Evolutionary conservation across 2,113 vertebrate genomes (phyloP), one percentile per base, ranked within the genome.

Genomic region (Crotalus tigris): DNA sequence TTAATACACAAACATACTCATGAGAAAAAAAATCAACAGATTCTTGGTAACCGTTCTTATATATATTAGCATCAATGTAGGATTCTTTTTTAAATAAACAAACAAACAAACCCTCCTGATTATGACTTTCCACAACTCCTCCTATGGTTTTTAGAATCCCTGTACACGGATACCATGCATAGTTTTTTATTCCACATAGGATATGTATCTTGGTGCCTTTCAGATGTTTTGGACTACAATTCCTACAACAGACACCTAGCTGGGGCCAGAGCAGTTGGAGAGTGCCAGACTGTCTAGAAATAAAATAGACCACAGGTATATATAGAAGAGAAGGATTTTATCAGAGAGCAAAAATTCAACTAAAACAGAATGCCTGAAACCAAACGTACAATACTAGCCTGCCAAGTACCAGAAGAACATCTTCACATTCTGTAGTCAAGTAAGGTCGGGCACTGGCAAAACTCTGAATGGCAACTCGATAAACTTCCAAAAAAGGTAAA

Each of bases 391-490:
- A 97, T 94, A 99, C 99, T 94, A 99, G 98, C 96, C 99, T 98
- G 97, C 99, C 99, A 95, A 99, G 98, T 92, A 99, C 98, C 92
- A 99, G 97, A 92, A 98, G 98, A 91, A 99, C 99, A 95, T 98
- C 98, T 97, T 99, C 98, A 55, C 99, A 99, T 96, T 99, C 98
- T 61, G 98, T 98, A 85, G 98, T 99, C 97, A 99, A 98, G 97
- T 99, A 99, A 33, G 99, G 99, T 96, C 99, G 98, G 85, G 99
- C 99, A 39, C 97, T 98, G 89, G 99, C 98, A 96, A 99, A 99
- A 96, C 99, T 99, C 95, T 98, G 98, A 96, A 99, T 99, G 96
- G 99, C 98, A 95, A 99, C 98, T 95, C 98, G 98, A 98, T 99
- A 99, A 10, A 99, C 98, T 97, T 99, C 99, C 97, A 99, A 97